Percentiles rank a stretch among this genome's conserved stretches.
phyloP scores from a whole-genome alignment of 2,113 vertebrate species.

The Tenrec ecaudatus region DNA sequence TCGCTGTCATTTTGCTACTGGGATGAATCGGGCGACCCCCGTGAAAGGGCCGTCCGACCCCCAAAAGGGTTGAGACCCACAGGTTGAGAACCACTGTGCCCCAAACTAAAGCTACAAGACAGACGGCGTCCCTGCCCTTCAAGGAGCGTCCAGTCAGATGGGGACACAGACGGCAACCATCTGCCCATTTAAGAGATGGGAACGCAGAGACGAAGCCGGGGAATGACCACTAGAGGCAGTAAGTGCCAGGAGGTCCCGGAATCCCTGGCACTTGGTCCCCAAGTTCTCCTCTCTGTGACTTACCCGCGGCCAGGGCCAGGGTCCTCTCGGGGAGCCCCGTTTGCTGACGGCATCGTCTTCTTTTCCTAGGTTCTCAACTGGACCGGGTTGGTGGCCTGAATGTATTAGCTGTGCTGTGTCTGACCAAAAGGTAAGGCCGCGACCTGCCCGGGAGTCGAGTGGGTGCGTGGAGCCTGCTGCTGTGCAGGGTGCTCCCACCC shows the following conservation, averaged over 20 bases:
- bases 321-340: not conserved
- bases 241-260: not conserved
- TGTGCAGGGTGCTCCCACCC: not conserved
- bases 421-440: conserved; percentile 80
- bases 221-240: not conserved
- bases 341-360: conserved; percentile 31
- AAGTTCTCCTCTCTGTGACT: not conserved
- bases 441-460: not conserved
- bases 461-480: not conserved
- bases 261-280: not conserved
- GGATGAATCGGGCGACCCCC: no score
- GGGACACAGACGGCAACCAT: not conserved
- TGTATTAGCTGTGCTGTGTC: conserved; percentile 81
- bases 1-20: no score
- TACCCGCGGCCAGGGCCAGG: not conserved
- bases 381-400: conserved; percentile 84
- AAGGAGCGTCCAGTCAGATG: not conserved
- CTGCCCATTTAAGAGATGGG: not conserved
- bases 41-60: no score
- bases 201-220: not conserved
- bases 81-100: not conserved
- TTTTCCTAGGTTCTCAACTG: conserved; percentile 82
- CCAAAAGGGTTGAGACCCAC: no score
- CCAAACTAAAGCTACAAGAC: not conserved
- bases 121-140: not conserved